Evolutionary conservation across 2,797 vertebrate genomes (phyloP).

Genomic region (Trachops cirrhosus): DNA sequence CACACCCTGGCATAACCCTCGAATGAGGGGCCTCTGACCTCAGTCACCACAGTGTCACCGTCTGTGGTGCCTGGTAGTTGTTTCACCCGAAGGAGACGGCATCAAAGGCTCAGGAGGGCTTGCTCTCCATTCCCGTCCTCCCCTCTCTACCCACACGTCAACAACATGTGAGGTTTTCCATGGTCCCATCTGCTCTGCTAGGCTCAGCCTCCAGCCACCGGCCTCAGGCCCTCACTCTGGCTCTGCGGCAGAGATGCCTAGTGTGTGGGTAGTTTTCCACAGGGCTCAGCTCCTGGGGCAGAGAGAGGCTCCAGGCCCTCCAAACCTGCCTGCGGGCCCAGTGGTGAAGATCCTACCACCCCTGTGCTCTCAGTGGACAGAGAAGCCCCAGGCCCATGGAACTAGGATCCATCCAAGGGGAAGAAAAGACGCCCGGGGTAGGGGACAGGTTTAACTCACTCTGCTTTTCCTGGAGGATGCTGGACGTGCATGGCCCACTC

Average conservation of each 20-base stretch:
- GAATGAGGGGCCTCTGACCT: neutral
- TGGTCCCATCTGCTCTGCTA: neutral
- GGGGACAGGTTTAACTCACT: constrained; percentile 55
- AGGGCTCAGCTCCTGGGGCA: neutral
- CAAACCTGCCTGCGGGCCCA: neutral
- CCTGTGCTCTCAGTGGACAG: neutral
- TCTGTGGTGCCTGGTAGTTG: neutral
- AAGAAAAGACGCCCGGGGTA: neutral
- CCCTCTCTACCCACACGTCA: neutral
- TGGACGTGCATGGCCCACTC: constrained; percentile 10
- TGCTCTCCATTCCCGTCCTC: neutral
- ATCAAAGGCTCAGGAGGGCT: neutral
- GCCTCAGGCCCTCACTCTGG: neutral
- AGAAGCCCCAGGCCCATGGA: neutral
- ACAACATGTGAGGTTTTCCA: rapidly evolving
- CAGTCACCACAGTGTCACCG: neutral
- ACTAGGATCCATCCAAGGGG: neutral
- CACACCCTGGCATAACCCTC: neutral
- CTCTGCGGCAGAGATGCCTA: neutral
- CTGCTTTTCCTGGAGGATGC: constrained; percentile 74
- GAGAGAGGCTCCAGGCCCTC: neutral
- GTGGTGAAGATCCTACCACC: neutral
- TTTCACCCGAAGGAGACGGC: neutral
- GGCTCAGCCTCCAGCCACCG: neutral
- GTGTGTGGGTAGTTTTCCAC: neutral